These are phyloP conservation scores for Steatornis caripensis DNA, from an alignment of 2,113 vertebrate genomes.

Conservation along the genomic window DNA sequence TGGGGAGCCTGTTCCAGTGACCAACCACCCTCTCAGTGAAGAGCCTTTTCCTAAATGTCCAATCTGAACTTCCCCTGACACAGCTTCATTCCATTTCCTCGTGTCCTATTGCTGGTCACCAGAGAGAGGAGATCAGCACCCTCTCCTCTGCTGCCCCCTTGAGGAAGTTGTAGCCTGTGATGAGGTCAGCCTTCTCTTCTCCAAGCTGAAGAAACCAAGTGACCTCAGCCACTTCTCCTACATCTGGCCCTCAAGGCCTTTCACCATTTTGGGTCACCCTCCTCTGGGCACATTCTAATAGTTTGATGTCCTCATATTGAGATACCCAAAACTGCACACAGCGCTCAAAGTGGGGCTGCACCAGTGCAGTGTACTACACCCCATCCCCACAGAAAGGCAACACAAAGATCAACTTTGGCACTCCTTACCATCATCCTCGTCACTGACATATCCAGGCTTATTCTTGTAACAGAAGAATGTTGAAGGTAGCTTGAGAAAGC, in stretches of 20 bases:
- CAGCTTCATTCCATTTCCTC: not conserved
- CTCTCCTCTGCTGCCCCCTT: not conserved
- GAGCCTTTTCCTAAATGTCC: not conserved
- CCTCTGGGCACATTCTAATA: not conserved
- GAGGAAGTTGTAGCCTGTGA: not conserved
- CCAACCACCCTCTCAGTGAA: fast-evolving
- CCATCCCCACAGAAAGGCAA: not conserved
- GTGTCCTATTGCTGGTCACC: fast-evolving
- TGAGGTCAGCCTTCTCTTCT: not conserved
- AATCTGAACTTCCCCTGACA: not conserved
- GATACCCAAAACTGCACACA: not conserved
- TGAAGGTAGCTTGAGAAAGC: conserved; percentile 81
- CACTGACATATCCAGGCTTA: conserved; percentile 85
- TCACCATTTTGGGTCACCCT: not conserved
- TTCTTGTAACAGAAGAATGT: conserved; percentile 97
- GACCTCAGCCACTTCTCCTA: fast-evolving
- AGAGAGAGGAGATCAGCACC: not conserved
- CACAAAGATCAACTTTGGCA: not conserved
- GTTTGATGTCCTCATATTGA: not conserved
- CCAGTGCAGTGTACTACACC: not conserved
- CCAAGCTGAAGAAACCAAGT: not conserved
- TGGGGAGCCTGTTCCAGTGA: not conserved
- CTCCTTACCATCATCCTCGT: conserved; percentile 87
- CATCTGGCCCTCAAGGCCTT: not conserved
- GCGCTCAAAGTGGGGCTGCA: not conserved